Percentiles rank a stretch among this genome's conserved stretches.
Evolutionary conservation across 2,888 invertebrate species (phyloP).

Genomic region (Caprella mutica): DNA sequence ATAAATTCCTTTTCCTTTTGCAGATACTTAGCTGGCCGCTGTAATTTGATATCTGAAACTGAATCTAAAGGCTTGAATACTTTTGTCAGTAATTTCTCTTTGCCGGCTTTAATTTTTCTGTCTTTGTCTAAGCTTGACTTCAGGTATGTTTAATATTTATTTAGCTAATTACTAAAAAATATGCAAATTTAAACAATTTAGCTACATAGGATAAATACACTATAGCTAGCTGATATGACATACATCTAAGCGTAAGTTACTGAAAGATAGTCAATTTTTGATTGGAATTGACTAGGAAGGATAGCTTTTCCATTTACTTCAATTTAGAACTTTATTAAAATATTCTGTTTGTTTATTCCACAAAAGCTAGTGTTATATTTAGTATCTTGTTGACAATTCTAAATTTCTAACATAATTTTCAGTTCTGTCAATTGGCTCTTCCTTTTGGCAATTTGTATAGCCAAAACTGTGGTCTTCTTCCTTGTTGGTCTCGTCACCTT

Average conservation of each 20-base stretch:
- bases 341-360: too few relatives aligned
- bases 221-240: too few relatives aligned
- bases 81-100: conserved; percentile 84
- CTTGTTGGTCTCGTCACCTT: conserved; percentile 63
- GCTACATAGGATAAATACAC: too few relatives aligned
- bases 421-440: conserved; percentile 79
- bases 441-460: conserved; percentile 66
- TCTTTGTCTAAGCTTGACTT: conserved; percentile 76
- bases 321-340: too few relatives aligned
- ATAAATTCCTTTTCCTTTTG: conserved; percentile 35
- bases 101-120: conserved; percentile 82
- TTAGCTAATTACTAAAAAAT: too few relatives aligned
- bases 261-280: too few relatives aligned
- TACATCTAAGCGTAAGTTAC: too few relatives aligned
- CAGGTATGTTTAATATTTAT: conserved; percentile 43
- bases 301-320: too few relatives aligned
- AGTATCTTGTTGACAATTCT: too few relatives aligned
- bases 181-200: too few relatives aligned
- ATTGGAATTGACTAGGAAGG: too few relatives aligned
- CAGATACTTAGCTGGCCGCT: conserved; percentile 73
- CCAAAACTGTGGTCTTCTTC: conserved; percentile 75
- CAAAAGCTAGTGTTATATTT: too few relatives aligned
- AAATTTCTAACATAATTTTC: conserved; percentile 15
- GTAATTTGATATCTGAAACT: conserved; percentile 64
- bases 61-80: conserved; percentile 64